Evolutionary conservation across 2,797 vertebrate species (phyloP), one percentile per base, ranked within the genome.

Genomic region (Garrulus glandarius): DNA sequence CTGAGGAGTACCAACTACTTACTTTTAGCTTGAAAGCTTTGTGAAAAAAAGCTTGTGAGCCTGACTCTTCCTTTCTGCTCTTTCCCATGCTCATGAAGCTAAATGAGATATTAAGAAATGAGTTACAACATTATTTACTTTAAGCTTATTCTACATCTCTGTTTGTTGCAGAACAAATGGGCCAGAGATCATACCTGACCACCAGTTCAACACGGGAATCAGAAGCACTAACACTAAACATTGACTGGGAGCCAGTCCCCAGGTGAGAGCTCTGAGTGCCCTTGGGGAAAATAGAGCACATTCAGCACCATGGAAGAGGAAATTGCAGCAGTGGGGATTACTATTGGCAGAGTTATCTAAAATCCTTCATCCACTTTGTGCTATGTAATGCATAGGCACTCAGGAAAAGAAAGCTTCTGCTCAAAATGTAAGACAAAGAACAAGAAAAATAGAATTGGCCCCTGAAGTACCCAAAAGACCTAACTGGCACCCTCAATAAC

Each of bases 91-190:
- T 87, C 95, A 87, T 95, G 89, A 96, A 96, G 84, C 64, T 92
- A 96, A 97, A 97, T 87, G 87, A 94, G 52, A 89, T 96, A 92
- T 82, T 97, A 96, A 95, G 74, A 96, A 91, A 87, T 80, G 5
- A 95, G 59, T 93, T 93, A 88, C 37, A 92, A 34, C 13, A 50
- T 46, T 78, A 52, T 34, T 95, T 95, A 84, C 60, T 87, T 95
- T 93, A 83, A 94, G 64, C 59, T 89, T 84, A 50, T 96, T 96
- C 57, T 87, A 21, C 13, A 10, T n/a, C 19, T 43, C 11, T 49
- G 9, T n/a, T 56, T 0, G 0, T 37, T 43, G 14, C 20, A 20
- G 21, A 50, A 17, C 6, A 57, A 59, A 37, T 0, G 1, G 20
- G 15, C 4, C 37, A 34, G 39, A 72, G 37, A 34, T 55, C 37